Evolutionary conservation across 2,797 vertebrate species (phyloP).

Genomic region (Gambelia wislizenii): DNA sequence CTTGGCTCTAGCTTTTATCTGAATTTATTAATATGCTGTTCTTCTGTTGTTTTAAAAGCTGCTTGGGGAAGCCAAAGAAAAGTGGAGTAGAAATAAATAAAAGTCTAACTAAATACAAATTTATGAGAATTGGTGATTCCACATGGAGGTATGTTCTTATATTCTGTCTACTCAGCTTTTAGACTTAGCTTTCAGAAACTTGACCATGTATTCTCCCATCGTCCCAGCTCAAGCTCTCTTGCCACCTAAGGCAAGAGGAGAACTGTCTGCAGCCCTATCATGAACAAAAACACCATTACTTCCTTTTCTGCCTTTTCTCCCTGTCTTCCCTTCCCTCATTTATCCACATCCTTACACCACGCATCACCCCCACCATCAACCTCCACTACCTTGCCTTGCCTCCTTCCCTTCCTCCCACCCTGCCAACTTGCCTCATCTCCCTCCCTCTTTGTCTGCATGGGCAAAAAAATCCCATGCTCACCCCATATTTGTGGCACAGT

Average conservation of each 20-base stretch:
- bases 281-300: background rate
- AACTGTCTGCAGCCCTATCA: background rate
- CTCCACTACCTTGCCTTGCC: background rate
- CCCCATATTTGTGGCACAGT: too few relatives aligned
- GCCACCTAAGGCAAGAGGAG: background rate
- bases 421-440: background rate
- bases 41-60: background rate
- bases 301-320: background rate
- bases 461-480: too few relatives aligned
- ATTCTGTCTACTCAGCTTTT: background rate
- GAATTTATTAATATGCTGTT: background rate
- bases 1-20: background rate
- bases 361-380: too few relatives aligned
- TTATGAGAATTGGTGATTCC: background rate
- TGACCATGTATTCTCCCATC: background rate
- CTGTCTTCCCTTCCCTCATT: background rate
- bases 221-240: background rate
- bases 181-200: background rate
- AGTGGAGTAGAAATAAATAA: background rate
- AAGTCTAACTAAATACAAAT: background rate
- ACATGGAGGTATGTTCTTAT: background rate
- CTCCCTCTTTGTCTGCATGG: too few relatives aligned
- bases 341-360: background rate
- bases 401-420: background rate
- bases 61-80: background rate